Evolutionary conservation across 2,113 vertebrate species (phyloP).

Genomic region (Cinclus cinclus): DNA sequence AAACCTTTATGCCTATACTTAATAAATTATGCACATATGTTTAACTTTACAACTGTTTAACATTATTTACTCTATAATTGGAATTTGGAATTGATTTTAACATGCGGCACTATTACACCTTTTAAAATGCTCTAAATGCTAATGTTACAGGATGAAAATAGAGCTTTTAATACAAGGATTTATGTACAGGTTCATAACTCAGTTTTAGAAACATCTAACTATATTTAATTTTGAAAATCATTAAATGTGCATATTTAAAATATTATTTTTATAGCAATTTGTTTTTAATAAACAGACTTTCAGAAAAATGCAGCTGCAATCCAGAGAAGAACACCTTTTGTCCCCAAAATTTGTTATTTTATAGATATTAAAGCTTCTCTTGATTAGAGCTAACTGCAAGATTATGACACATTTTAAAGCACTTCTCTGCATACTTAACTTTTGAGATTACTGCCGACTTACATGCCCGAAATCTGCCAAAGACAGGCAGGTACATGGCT

Average conservation of each 20-base stretch:
- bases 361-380: neutral
- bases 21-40: conserved; percentile 35
- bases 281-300: neutral
- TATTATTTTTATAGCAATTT: neutral
- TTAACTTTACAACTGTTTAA: neutral
- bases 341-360: neutral
- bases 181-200: neutral
- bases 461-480: neutral
- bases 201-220: neutral
- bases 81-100: neutral
- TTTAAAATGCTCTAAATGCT: neutral
- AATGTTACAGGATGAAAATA: neutral
- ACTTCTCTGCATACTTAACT: neutral
- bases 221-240: neutral
- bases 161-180: neutral
- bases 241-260: neutral
- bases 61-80: neutral
- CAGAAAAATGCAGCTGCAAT: neutral
- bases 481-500: neutral
- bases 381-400: neutral
- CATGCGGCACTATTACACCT: neutral
- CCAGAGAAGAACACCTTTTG: neutral
- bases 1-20: neutral
- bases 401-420: neutral
- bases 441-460: neutral